Percentiles rank a stretch among this genome's conserved stretches.
Evolutionary conservation across 1,140 invertebrate species (phyloP).

Genomic region (Coelopa frigida): DNA sequence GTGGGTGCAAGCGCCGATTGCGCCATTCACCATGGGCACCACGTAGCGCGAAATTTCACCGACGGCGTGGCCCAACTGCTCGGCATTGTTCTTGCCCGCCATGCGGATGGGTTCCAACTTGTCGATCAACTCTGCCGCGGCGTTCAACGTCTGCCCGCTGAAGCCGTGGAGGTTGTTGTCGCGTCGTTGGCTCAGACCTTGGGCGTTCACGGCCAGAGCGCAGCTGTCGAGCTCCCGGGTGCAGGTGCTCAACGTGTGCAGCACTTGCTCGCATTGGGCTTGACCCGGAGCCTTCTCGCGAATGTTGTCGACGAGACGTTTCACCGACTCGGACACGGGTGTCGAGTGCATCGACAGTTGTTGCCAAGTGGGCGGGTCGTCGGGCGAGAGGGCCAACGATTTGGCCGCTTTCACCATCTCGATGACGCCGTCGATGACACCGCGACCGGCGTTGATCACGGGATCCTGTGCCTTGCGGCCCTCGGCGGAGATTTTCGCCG

Average conservation of each 20-base stretch:
- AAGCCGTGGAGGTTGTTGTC: constrained; percentile 75
- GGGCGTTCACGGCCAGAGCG: constrained; percentile 77
- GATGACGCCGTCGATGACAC: constrained; percentile 51
- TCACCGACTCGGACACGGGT: constrained; percentile 93
- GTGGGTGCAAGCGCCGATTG: constrained; percentile 82
- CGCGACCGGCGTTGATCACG: constrained; percentile 74
- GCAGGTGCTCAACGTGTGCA: constrained; percentile 68
- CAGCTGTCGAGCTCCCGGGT: constrained; percentile 81
- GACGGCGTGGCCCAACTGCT: constrained; percentile 85
- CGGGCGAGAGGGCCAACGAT: constrained; percentile 77
- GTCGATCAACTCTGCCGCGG: constrained; percentile 68
- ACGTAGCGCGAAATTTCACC: constrained; percentile 69
- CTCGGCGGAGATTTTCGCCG: constrained; percentile 80
- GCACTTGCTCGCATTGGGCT: constrained; percentile 81
- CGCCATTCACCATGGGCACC: constrained; percentile 74
- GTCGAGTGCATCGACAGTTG: constrained; percentile 87
- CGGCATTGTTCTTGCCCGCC: constrained; percentile 84
- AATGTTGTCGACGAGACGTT: constrained; percentile 84
- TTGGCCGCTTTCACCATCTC: constrained; percentile 85
- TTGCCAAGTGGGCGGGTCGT: constrained; percentile 91
- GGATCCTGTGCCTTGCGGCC: constrained; percentile 76
- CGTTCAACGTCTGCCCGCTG: constrained; percentile 68
- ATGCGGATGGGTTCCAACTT: constrained; percentile 72
- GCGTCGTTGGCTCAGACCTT: constrained; percentile 63
- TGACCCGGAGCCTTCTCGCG: constrained; percentile 93